Base-by-base conservation (phyloP, 2,797 vertebrate species). In the Diglossa cyanea region DNA sequence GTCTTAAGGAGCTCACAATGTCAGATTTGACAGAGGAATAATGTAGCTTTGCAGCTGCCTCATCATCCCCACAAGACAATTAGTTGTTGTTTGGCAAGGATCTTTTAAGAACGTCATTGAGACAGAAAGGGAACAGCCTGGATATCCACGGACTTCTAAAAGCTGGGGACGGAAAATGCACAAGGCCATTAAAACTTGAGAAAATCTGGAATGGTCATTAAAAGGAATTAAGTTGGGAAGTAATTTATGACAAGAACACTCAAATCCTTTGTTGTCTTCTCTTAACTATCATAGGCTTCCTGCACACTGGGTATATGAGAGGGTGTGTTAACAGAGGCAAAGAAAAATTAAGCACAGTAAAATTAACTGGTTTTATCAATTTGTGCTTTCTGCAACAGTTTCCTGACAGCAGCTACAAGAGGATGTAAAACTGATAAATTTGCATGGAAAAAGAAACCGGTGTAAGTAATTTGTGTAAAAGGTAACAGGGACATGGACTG, bases 381-480 rank as follows among this genome's bases (percentile, higher is more conserved):
- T 97, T 97, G 95, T 97, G 97, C 97, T 98, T 96, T 97, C 92
- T 97, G 97, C 97, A 97, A 97, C 97, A 96, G 97, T 98, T 97
- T 98, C 97, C 97, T 97, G 97, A 98, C 97, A 97, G 97, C 97
- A 98, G 97, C 98, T 98, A 98, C 50, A 95, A 98, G 95, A 94
- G 94, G 95, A 97, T 97, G 98, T 98, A 98, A 98, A 98, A 98
- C 98, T 98, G 98, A 97, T 98, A 97, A 98, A 99, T 98, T 98
- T 98, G 98, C 98, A 98, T 98, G 98, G 97, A 98, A 98, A 98
- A 98, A 98, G 98, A 98, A 98, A 98, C 98, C 83, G 71, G 98
- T 97, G 98, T 98, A 98, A 98, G 98, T 98, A 98, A 98, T 98
- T 98, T 98, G 98, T 98, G 97, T 98, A 98, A 98, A 98, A 98